Base-by-base conservation (phyloP, 1,140 invertebrate species). In the Ips typographus region DNA sequence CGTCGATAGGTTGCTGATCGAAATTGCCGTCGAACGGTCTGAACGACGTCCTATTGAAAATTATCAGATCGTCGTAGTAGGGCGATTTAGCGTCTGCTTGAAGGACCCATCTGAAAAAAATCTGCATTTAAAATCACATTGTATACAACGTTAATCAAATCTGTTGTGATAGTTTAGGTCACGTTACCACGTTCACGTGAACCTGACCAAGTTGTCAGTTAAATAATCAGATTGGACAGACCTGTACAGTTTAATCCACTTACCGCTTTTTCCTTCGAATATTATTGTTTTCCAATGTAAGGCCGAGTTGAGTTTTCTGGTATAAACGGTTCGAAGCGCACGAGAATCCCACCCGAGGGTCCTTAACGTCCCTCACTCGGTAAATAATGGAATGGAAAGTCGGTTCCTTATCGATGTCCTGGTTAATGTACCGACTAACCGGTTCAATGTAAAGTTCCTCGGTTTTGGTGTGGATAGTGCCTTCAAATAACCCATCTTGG, bases 361-460 rank as follows among this genome's bases (percentile, higher is more conserved):
- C 86, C 70, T 86, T 82, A 47, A 95, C 93, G 81, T 95, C 93
- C 40, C 91, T 90, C 51, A 86, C 81, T 75, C 88, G 87, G 83
- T 96, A 96, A 67, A 94, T 90, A 77, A 95, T 89, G 69, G 90
- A 92, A 82, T 95, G 93, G 78, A 88, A 89, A 36, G 79, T 68
- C 40, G 82, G 83, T 66, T 59, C 61, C 76, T 87, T 84, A 42
- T 76, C 79, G 49, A 83, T 80, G 70, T 83, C 80, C 67, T 86
- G 85, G 36, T 74, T 79, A 60, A 83, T 78, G 81, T 94, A 95
- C 74, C 91, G 86, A 65, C 85, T 86, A 40, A 93, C 83, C 22
- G 94, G 94, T 80, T 97, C 94, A 59, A 98, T 87, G 80, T 94
- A 94, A 81, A 91, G 92, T 66, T 94, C 90, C 72, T 93, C 90